Evolutionary conservation across 2,888 invertebrate species (phyloP).

Genomic region (Drosophila putrida): DNA sequence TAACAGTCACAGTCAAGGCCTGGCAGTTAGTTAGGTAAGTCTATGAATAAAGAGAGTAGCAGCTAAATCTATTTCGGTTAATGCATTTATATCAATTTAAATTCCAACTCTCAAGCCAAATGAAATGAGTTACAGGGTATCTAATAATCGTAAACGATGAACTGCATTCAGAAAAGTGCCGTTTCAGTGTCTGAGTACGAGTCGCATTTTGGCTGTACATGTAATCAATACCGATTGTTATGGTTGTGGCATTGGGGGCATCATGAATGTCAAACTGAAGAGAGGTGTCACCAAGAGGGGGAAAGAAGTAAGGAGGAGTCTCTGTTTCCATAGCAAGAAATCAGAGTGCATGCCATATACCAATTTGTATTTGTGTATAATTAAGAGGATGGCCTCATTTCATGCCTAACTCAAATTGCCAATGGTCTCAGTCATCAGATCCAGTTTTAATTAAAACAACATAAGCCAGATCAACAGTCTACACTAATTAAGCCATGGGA

Average conservation of each 20-base stretch:
- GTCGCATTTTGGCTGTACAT: conserved; percentile 49
- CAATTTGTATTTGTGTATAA: conserved; percentile 66
- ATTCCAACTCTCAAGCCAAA: not conserved
- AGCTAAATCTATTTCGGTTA: no score
- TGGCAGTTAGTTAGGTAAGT: no score
- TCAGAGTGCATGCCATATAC: conserved; percentile 51
- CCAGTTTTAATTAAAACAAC: conserved; percentile 57
- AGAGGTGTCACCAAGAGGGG: not conserved
- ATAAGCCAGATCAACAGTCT: conserved; percentile 24
- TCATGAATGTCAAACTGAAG: conserved; percentile 42
- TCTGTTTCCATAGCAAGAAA: conserved; percentile 29
- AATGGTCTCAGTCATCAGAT: conserved; percentile 9
- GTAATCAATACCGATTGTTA: conserved; percentile 77
- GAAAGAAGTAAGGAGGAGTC: not conserved
- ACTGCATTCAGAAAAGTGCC: not conserved
- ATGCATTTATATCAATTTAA: no score
- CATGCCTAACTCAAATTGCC: conserved; percentile 53
- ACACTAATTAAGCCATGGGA: not conserved
- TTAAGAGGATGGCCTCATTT: conserved; percentile 58
- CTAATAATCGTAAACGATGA: not conserved
- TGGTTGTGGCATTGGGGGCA: conserved; percentile 53
- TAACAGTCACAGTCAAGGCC: no score
- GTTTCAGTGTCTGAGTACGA: conserved; percentile 27
- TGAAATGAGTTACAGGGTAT: conserved; percentile 17
- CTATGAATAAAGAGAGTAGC: no score